Percentiles rank a stretch among this genome's conserved stretches.
These are phyloP conservation scores for Protonemura montana DNA, from an alignment of 2,888 invertebrate genomes.

Conservation along the genomic window DNA sequence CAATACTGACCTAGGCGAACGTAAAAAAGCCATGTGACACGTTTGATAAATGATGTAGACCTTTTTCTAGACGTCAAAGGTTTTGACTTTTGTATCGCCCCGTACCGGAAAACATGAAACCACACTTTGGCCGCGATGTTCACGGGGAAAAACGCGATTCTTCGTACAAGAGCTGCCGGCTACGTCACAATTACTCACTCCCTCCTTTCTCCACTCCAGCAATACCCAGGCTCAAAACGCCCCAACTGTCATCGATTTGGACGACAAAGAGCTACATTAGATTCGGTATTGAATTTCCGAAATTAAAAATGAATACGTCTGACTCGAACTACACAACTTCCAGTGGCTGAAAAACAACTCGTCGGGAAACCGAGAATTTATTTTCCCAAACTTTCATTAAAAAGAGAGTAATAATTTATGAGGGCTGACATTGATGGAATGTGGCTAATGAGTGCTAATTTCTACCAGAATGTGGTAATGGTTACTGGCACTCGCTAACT, in stretches of 20 bases:
- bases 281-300: conserved; percentile 20
- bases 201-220: neutral
- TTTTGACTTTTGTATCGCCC: conserved; percentile 3
- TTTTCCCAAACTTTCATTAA: conserved; percentile 35
- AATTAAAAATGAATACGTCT: conserved; percentile 26
- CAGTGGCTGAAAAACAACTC: neutral
- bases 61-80: conserved; percentile 1
- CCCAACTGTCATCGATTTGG: neutral
- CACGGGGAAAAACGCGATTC: neutral
- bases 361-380: conserved; percentile 21
- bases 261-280: neutral
- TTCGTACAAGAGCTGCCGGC: neutral
- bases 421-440: conserved; percentile 36
- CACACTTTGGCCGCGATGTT: conserved; percentile 25
- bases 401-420: conserved; percentile 33
- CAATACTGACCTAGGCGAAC: neutral
- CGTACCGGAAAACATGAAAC: neutral
- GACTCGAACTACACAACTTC: neutral
- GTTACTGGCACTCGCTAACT: neutral
- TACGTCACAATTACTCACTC: conserved; percentile 9
- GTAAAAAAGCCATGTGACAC: neutral
- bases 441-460: conserved; percentile 35
- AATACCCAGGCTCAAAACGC: neutral
- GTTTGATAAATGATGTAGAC: conserved; percentile 14
- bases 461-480: conserved; percentile 17